Evolutionary conservation across 2,888 invertebrate species (phyloP).

Genomic region (Spicauda simplicius): DNA sequence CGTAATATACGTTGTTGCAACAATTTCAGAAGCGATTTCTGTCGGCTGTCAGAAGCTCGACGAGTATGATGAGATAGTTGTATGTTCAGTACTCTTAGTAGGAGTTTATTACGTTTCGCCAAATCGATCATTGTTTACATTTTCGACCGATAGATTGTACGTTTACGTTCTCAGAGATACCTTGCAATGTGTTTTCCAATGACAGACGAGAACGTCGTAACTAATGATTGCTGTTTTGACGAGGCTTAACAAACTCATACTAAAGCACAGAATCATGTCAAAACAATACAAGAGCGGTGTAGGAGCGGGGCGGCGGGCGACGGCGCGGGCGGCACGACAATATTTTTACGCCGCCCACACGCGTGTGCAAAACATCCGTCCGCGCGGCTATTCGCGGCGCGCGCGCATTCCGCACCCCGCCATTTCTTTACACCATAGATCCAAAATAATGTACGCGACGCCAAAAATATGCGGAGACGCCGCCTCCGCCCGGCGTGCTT

Average conservation of each 20-base stretch:
- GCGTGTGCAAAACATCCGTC: constrained; percentile 71
- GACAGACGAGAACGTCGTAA: too few species aligned
- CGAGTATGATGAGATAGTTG: not conserved
- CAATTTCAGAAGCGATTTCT: too few species aligned
- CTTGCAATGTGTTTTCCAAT: too few species aligned
- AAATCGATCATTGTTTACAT: too few species aligned
- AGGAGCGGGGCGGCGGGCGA: constrained; percentile 16
- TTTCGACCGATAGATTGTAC: too few species aligned
- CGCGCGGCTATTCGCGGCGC: constrained; percentile 71
- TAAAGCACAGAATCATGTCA: not conserved
- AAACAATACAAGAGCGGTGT: not conserved
- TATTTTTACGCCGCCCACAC: constrained; percentile 57
- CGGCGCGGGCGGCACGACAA: constrained; percentile 40
- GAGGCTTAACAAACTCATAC: too few species aligned
- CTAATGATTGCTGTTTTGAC: too few species aligned
- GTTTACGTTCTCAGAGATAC: too few species aligned
- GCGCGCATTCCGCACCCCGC: constrained; percentile 70
- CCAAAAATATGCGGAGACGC: constrained; percentile 69
- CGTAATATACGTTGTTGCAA: too few species aligned
- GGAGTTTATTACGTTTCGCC: too few species aligned
- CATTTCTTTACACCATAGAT: constrained; percentile 68
- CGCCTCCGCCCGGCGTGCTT: constrained; percentile 28
- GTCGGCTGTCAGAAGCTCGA: not conserved
- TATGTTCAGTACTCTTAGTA: too few species aligned
- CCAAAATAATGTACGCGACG: constrained; percentile 71